phyloP scores from a whole-genome alignment of 2,888 invertebrate genomes.

The Cataglyphis livida region DNA sequence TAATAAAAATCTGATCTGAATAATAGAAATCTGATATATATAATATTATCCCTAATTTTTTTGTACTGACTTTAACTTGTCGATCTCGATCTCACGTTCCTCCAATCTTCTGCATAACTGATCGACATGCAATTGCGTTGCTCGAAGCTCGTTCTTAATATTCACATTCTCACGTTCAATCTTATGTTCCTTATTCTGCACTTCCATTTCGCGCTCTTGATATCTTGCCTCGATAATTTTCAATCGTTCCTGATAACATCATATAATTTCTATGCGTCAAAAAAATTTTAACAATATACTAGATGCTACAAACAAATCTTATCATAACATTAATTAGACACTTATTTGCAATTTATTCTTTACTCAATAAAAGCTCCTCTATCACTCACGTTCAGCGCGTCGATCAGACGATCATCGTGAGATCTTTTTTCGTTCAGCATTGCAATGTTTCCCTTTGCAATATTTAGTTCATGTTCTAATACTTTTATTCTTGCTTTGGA shows the following conservation, averaged over 20 bases:
- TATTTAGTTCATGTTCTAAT: conserved; percentile 89
- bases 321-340: not conserved
- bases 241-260: conserved; percentile 73
- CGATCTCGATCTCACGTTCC: conserved; percentile 81
- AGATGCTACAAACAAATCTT: not conserved
- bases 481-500: conserved; percentile 90
- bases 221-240: conserved; percentile 73
- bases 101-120: conserved; percentile 77
- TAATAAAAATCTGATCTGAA: no score
- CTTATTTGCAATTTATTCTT: conserved; percentile 3
- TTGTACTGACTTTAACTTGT: conserved; percentile 74
- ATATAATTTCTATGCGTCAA: not conserved
- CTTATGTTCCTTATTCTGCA: conserved; percentile 72
- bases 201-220: conserved; percentile 74
- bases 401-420: conserved; percentile 89
- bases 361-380: not conserved
- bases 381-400: conserved; percentile 87
- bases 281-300: not conserved
- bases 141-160: conserved; percentile 76
- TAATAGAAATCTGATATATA: no score
- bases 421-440: conserved; percentile 89
- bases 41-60: not conserved
- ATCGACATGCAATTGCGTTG: conserved; percentile 75
- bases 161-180: conserved; percentile 73
- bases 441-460: conserved; percentile 88